Evolutionary conservation across 1,140 invertebrate genomes (phyloP), one percentile per base, ranked within the genome.

Genomic region (Plutomurus gul): DNA sequence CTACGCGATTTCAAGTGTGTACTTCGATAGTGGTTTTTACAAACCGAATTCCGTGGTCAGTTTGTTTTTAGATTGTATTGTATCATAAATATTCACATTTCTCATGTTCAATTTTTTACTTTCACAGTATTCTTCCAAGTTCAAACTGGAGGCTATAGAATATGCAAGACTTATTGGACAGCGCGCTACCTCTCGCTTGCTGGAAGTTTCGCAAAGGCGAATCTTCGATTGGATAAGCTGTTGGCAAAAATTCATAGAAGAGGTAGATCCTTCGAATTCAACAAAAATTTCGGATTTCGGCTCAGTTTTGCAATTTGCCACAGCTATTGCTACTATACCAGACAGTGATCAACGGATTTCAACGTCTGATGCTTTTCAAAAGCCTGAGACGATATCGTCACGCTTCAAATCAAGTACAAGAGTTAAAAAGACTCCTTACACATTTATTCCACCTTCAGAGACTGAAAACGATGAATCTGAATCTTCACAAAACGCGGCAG

Each of bases 121-220:
- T 56, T 84, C 85, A 22, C 79, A 82, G 79, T 85, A 86, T 81
- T 81, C 85, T 16, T 11, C 36, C 10, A 60, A 43, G 7, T 85
- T 86, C 47, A 85, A 85, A 71, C n/a, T 78, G 65, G 85, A 86
- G 81, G 77, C 85, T 4, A 82, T 78, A 8, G 56, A 77, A 39
- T 84, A 81, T 74, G 82, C 84, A 16, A 78, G 81, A 25, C 33
- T 80, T 6, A 76, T 77, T 40, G 83, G 82, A n/a, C 84, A 86
- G 40, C 78, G 83, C 36, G 74, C 60, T 16, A 79, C 84, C 0
- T 79, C 84, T 11, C 49, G 81, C 13, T 40, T 85, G 11, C 85
- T 86, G 81, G 40, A 75, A 47, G 81, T 86, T 20, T 83, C 84
- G 36, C 78, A 85, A 36, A 84, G 82, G 72, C 74, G 85, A 30